These are phyloP conservation scores for Phengaris alcon DNA, from an alignment of 2,888 invertebrate genomes.

Conservation along the genomic window DNA sequence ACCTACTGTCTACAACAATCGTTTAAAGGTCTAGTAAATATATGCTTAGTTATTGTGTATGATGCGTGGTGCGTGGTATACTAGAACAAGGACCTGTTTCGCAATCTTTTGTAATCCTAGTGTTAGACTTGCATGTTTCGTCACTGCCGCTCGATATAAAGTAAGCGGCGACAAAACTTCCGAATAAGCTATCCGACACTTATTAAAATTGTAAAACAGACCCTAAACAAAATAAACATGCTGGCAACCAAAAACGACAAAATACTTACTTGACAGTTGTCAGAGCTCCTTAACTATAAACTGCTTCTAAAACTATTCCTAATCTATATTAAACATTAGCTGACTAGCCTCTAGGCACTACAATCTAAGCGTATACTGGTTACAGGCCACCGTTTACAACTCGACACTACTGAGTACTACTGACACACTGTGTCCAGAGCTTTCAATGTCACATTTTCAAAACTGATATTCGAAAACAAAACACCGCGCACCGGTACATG, in stretches of 20 bases:
- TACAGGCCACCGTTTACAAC: slow-evolving; percentile 37
- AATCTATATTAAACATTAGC: neutral
- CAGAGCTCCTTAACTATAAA: neutral
- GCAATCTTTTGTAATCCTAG: too few relatives aligned
- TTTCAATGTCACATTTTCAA: slow-evolving; percentile 55
- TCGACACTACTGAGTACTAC: slow-evolving; percentile 32
- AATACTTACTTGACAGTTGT: slow-evolving; percentile 10
- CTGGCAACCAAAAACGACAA: neutral
- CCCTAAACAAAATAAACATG: neutral
- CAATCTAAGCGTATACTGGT: slow-evolving; percentile 39
- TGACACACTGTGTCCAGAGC: slow-evolving; percentile 39
- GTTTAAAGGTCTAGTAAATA: too few relatives aligned
- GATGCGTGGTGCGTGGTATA: too few relatives aligned
- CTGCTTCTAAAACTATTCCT: neutral
- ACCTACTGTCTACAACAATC: slow-evolving; percentile 11
- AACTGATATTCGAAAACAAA: slow-evolving; percentile 50
- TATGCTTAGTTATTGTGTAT: too few relatives aligned
- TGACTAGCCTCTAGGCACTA: neutral
- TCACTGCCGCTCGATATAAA: too few relatives aligned
- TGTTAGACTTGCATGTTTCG: too few relatives aligned
- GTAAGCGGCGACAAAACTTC: too few relatives aligned
- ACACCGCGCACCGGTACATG: slow-evolving; percentile 74
- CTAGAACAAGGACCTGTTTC: too few relatives aligned
- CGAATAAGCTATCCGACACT: too few relatives aligned
- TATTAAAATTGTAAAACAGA: too few relatives aligned